phyloP scores from a whole-genome alignment of 2,113 vertebrate species.

The Coreoperca whiteheadi region DNA sequence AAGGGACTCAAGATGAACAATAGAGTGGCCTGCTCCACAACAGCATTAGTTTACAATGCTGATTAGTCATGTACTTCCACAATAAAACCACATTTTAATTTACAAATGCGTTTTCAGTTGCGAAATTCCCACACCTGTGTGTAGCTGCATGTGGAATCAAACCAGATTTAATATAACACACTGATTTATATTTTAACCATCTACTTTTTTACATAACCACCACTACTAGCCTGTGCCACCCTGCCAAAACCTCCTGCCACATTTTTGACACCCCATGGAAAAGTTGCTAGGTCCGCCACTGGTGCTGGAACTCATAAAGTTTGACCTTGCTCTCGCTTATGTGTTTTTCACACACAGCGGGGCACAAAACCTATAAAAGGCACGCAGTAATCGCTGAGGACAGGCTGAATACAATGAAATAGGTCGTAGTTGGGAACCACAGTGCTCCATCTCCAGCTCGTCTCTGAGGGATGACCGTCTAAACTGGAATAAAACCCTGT shows the following conservation, averaged over 20 bases:
- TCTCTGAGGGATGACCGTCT: slow-evolving; percentile 90
- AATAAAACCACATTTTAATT: background rate
- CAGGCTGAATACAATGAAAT: slow-evolving; percentile 88
- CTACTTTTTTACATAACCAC: background rate
- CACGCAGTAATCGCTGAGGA: slow-evolving; percentile 86
- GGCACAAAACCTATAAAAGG: slow-evolving; percentile 91
- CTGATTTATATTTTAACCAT: background rate
- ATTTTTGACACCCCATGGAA: background rate
- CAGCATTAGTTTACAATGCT: background rate
- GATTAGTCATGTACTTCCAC: background rate
- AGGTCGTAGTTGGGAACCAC: slow-evolving; percentile 77
- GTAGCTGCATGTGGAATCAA: background rate
- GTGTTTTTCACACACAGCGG: slow-evolving; percentile 89
- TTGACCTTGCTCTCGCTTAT: slow-evolving; percentile 87
- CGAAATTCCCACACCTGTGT: background rate
- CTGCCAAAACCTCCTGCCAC: background rate
- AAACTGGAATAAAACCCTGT: slow-evolving; percentile 93
- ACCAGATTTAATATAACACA: background rate
- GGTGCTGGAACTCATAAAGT: slow-evolving; percentile 73
- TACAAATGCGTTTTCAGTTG: background rate
- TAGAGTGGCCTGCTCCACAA: background rate
- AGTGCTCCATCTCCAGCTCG: slow-evolving; percentile 22
- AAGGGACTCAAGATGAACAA: too few species aligned
- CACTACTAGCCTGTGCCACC: background rate
- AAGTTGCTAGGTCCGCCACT: background rate